Conservation (phyloP, 2,113 vertebrate genomes). For the Catharus bicknelli region DNA sequence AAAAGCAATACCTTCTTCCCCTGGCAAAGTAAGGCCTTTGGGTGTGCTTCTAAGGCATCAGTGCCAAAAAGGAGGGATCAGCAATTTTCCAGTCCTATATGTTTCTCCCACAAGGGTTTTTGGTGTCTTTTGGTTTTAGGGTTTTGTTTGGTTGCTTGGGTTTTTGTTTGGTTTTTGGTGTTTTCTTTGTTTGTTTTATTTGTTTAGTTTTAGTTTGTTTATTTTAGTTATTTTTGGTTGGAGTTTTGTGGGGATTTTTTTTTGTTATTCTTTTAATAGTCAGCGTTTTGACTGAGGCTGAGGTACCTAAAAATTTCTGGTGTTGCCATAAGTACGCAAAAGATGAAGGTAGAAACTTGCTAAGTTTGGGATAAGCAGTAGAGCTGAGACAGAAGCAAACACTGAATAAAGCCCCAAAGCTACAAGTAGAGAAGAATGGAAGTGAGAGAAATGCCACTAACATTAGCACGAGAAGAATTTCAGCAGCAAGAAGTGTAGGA, state of each 20-base stretch:
- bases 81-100: background rate
- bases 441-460: background rate
- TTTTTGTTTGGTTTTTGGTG: background rate
- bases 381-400: background rate
- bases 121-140: background rate
- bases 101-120: accelerated
- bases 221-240: background rate
- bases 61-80: background rate
- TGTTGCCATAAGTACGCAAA: background rate
- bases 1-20: background rate
- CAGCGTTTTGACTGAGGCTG: background rate
- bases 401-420: background rate
- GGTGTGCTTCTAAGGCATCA: background rate
- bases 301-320: background rate
- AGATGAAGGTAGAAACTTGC: background rate
- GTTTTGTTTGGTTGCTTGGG: background rate
- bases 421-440: background rate
- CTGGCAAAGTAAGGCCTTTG: background rate
- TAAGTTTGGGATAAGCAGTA: background rate
- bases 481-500: background rate
- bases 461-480: background rate
- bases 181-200: background rate
- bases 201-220: background rate
- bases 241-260: background rate
- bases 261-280: background rate